Base-by-base conservation (phyloP, 2,113 vertebrate genomes). In the Campylomormyrus tamandua region DNA sequence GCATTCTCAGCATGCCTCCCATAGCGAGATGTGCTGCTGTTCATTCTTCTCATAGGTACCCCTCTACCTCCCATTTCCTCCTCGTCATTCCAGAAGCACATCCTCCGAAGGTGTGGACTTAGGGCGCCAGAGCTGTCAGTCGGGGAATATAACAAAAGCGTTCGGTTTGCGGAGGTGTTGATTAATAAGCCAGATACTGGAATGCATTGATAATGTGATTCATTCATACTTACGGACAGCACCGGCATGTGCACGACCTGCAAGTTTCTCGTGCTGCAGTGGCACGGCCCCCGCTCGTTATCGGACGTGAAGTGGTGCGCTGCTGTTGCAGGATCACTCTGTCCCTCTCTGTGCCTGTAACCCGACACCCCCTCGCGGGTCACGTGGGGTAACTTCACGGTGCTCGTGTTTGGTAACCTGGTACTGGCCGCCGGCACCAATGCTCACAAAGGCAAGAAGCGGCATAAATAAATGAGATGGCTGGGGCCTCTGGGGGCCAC, bases 371-470 rank as follows among this genome's bases (percentile, higher is more conserved):
- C n/a, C n/a, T n/a, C n/a, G n/a, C n/a, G n/a, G n/a, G n/a, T n/a
- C n/a, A n/a, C n/a, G n/a, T n/a, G n/a, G n/a, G n/a, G n/a, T n/a
- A 90, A 88, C 53, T 56, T 35, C 10, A 1, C 31, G 27, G 52
- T 6, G 21, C 87, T 84, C 42, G 7, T 15, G 85, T 50, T 2
- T 87, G 92, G 93, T 90, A 93, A 93, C 89, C 90, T 9, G 91
- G 94, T 90, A 93, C 90, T 7, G 27, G 21, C 80, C n/a, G 46
- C 87, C n/a, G 15, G 90, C 9, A 46, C 89, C 5, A 86, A 90
- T 88, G 92, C 53, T 21, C 86, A 96, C 95, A 96, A 96, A 95
- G 94, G 93, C 94, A 94, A 95, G 95, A 96, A 96, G 92, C 92
- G 90, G 53, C 92, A 92, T 93, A 94, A 95, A 95, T 94, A 93